phyloP scores from a whole-genome alignment of 2,888 invertebrate genomes.

The Boloria euphrosyne region DNA sequence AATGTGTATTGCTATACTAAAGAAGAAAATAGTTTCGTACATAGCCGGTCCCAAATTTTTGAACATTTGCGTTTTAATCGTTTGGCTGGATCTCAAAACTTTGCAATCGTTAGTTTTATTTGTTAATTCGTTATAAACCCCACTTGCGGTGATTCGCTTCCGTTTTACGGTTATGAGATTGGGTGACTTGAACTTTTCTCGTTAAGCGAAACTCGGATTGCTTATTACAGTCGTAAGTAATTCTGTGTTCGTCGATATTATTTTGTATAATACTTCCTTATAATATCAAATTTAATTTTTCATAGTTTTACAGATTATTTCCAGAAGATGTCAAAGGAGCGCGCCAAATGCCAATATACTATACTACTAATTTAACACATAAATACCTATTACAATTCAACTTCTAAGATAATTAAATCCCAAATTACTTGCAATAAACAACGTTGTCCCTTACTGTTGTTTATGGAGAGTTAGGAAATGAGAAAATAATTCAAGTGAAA shows the following conservation, averaged over 20 bases:
- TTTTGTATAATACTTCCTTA: neutral
- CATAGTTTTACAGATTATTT: too few species aligned
- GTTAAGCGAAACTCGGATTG: slow-evolving; percentile 46
- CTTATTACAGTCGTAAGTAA: slow-evolving; percentile 32
- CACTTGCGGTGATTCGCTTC: slow-evolving; percentile 33
- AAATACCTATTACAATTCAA: too few species aligned
- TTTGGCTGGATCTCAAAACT: slow-evolving; percentile 24
- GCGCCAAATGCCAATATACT: too few species aligned
- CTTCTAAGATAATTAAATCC: too few species aligned
- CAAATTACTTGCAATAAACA: too few species aligned
- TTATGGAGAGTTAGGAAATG: neutral
- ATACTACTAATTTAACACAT: too few species aligned
- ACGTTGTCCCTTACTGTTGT: too few species aligned
- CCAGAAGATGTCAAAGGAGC: too few species aligned
- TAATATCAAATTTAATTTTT: too few species aligned
- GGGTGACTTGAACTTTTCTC: slow-evolving; percentile 46
- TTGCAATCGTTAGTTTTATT: slow-evolving; percentile 42
- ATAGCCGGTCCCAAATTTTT: neutral
- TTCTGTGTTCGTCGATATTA: neutral
- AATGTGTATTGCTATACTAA: too few species aligned
- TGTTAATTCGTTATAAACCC: slow-evolving; percentile 50
- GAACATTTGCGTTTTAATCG: slow-evolving; percentile 12
- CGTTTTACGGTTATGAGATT: slow-evolving; percentile 44
- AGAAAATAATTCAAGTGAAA: neutral
- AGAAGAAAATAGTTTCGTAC: too few species aligned